Conservation (phyloP, 2,888 invertebrate genomes). For the Apodemia mormo region DNA sequence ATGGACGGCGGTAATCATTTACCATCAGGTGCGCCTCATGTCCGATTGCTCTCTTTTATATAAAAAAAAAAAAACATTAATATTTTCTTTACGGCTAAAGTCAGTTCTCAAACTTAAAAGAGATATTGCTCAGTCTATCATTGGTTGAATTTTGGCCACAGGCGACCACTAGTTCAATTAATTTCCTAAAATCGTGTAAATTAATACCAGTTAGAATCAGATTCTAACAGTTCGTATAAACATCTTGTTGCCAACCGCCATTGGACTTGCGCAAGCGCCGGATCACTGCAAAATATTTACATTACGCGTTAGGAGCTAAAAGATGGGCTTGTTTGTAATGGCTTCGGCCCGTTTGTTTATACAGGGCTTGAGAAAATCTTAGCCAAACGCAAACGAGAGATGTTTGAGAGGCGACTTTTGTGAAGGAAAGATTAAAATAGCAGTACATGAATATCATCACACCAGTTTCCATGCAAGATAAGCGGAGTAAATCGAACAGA, state of each 20-base stretch:
- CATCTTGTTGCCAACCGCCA: conserved; percentile 13
- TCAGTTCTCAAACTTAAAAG: too few relatives aligned
- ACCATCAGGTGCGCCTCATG: too few relatives aligned
- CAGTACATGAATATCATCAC: neutral
- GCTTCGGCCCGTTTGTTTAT: conserved; percentile 1
- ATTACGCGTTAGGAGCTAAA: conserved; percentile 28
- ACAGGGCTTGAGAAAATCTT: neutral
- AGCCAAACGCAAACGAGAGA: neutral
- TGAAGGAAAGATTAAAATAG: neutral
- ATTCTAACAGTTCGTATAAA: neutral
- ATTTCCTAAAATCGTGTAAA: neutral
- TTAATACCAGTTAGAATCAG: neutral
- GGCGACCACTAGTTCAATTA: neutral
- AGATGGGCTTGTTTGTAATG: conserved; percentile 27
- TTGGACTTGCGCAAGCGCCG: conserved; percentile 27
- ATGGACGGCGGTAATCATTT: too few relatives aligned
- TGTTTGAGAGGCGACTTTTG: neutral
- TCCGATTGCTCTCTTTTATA: too few relatives aligned
- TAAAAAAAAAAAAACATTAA: too few relatives aligned
- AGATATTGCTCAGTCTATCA: too few relatives aligned
- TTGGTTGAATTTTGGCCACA: too few relatives aligned
- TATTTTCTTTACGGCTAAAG: too few relatives aligned
- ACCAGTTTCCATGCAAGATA: too few relatives aligned
- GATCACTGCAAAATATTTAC: conserved; percentile 38
- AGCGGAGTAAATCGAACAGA: too few relatives aligned